Percentiles rank a stretch among this genome's conserved stretches.
Evolutionary conservation across 2,797 vertebrate species (phyloP).

Genomic region (Microhierax caerulescens): DNA sequence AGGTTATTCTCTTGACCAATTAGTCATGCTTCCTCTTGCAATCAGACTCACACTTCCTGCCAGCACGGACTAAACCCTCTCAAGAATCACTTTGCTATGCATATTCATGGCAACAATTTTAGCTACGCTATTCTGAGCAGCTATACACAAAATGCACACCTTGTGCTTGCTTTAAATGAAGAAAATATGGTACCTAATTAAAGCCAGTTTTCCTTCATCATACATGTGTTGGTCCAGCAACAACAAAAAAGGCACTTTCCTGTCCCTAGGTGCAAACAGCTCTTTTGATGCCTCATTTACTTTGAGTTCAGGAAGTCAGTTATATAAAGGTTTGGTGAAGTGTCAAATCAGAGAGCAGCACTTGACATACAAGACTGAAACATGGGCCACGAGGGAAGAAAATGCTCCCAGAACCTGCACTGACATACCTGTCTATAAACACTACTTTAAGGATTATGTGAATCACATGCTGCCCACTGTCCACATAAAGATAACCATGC

Average conservation of each 20-base stretch:
- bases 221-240: not conserved
- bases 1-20: constrained; percentile 3
- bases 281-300: not conserved
- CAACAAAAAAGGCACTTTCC: not conserved
- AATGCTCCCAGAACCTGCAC: not conserved
- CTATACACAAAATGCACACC: not conserved
- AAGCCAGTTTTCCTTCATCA: not conserved
- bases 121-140: not conserved
- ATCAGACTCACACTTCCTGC: constrained; percentile 6
- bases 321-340: not conserved
- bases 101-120: not conserved
- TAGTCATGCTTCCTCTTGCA: constrained; percentile 26
- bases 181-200: not conserved
- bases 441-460: not conserved
- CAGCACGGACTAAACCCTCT: not conserved
- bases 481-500: not conserved
- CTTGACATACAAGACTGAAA: not conserved
- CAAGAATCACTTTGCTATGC: not conserved
- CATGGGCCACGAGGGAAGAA: not conserved
- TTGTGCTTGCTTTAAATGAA: not conserved
- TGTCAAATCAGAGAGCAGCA: not conserved
- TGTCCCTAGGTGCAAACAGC: not conserved
- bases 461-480: not conserved
- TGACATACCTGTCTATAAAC: not conserved
- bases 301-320: not conserved